Evolutionary conservation across 2,113 vertebrate species (phyloP).

Genomic region (Capreolus pygargus): DNA sequence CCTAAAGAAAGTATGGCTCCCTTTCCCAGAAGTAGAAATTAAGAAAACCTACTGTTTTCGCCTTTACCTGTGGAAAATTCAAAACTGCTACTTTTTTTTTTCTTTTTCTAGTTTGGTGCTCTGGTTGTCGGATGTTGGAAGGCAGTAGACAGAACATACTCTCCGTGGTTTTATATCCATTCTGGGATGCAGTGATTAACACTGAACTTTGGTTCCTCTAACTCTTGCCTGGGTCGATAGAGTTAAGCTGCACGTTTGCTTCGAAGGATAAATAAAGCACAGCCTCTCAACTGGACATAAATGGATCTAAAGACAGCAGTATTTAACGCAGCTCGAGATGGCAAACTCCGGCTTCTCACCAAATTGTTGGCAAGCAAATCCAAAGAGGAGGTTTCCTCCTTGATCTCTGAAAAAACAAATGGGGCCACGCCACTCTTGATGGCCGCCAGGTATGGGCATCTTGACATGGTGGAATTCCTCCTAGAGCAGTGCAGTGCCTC

Average conservation of each 20-base stretch:
- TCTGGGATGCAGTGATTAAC: constrained; percentile 28
- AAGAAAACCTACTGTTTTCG: constrained; percentile 2
- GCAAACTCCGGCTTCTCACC: constrained; percentile 95
- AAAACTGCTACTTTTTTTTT: background rate
- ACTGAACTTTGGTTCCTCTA: constrained; percentile 42
- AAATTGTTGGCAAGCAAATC: constrained; percentile 95
- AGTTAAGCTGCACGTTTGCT: constrained; percentile 51
- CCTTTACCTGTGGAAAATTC: background rate
- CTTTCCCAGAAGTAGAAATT: background rate
- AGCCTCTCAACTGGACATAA: constrained; percentile 71
- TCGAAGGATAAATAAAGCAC: constrained; percentile 39
- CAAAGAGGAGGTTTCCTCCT: constrained; percentile 88
- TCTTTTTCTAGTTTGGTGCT: constrained; percentile 51
- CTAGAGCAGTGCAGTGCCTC: constrained; percentile 94
- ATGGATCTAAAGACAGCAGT: constrained; percentile 99
- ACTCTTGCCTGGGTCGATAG: constrained; percentile 15
- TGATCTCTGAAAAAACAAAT: constrained; percentile 95
- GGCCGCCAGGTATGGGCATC: constrained; percentile 96
- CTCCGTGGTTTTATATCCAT: constrained; percentile 49
- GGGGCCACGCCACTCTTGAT: constrained; percentile 96
- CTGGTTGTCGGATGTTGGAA: constrained; percentile 42
- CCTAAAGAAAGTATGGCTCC: background rate
- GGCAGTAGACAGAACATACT: background rate
- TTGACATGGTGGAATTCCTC: constrained; percentile 96
- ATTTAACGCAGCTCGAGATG: constrained; percentile 97